Evolutionary conservation across 2,113 vertebrate genomes (phyloP).

Genomic region (Charina bottae): DNA sequence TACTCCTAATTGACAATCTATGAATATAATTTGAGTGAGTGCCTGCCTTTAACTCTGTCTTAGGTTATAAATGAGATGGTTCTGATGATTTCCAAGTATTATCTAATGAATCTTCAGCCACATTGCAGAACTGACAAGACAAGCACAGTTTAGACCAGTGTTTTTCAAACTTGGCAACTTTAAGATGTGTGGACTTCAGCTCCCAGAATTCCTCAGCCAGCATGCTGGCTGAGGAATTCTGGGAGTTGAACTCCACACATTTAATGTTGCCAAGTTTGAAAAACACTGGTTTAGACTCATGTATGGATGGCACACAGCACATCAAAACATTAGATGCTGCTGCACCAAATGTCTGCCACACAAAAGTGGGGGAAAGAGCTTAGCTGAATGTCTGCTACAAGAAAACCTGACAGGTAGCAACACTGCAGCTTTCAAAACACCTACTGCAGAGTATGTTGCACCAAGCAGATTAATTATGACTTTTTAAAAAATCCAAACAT

Average conservation of each 20-base stretch:
- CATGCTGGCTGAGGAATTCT: too few species aligned
- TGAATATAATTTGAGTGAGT: neutral
- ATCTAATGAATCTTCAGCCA: constrained; percentile 23
- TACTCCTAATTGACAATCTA: constrained; percentile 12
- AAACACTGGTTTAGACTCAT: constrained; percentile 20
- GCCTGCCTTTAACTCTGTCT: constrained; percentile 12
- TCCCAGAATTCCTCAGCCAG: too few species aligned
- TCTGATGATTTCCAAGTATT: constrained; percentile 36
- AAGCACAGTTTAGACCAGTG: neutral
- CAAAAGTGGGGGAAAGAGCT: neutral
- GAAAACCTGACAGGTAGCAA: neutral
- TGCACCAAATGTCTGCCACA: neutral
- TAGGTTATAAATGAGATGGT: constrained; percentile 28
- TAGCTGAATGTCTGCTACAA: fast-evolving
- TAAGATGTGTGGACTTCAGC: too few species aligned
- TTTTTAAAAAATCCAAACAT: neutral
- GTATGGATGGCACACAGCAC: neutral
- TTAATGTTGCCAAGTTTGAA: too few species aligned
- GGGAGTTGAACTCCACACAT: too few species aligned
- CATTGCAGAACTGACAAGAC: constrained; percentile 16
- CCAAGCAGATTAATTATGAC: neutral
- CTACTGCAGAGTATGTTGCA: neutral
- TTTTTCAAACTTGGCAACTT: neutral
- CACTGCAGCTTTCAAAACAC: neutral
- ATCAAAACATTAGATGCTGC: neutral